These are phyloP conservation scores for Luehdorfia chinensis DNA, from an alignment of 1,140 invertebrate genomes.

Conservation along the genomic window DNA sequence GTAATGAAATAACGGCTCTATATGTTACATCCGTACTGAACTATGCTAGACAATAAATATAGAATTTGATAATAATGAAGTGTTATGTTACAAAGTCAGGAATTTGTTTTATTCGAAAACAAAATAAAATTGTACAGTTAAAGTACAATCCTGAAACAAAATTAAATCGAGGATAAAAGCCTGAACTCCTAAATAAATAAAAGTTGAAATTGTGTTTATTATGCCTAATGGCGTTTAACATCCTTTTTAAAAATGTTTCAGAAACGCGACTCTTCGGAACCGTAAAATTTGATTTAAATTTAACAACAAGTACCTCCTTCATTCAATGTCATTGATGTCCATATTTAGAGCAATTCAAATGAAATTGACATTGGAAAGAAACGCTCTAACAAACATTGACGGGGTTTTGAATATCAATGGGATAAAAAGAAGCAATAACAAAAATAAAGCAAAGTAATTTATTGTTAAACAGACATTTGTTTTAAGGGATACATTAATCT, in stretches of 20 bases:
- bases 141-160: neutral
- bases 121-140: neutral
- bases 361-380: too few relatives aligned
- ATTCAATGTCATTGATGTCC: too few relatives aligned
- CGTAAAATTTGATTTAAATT: neutral
- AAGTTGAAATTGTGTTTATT: neutral
- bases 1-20: constrained; percentile 14
- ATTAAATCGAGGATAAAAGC: constrained; percentile 1
- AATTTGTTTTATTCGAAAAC: constrained; percentile 6
- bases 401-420: too few relatives aligned
- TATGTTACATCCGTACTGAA: neutral
- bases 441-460: too few relatives aligned
- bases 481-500: too few relatives aligned
- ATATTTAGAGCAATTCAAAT: too few relatives aligned
- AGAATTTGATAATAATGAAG: constrained; percentile 14
- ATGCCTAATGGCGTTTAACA: neutral
- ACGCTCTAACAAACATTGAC: too few relatives aligned
- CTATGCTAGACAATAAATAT: constrained; percentile 3
- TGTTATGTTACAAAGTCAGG: neutral
- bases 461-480: too few relatives aligned
- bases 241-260: neutral
- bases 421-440: too few relatives aligned
- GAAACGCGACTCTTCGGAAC: neutral
- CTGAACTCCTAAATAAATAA: constrained; percentile 14
- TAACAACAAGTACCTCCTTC: neutral